These are phyloP conservation scores for Eumerus sabulonum DNA, from an alignment of 2,888 invertebrate genomes.

Conservation along the genomic window DNA sequence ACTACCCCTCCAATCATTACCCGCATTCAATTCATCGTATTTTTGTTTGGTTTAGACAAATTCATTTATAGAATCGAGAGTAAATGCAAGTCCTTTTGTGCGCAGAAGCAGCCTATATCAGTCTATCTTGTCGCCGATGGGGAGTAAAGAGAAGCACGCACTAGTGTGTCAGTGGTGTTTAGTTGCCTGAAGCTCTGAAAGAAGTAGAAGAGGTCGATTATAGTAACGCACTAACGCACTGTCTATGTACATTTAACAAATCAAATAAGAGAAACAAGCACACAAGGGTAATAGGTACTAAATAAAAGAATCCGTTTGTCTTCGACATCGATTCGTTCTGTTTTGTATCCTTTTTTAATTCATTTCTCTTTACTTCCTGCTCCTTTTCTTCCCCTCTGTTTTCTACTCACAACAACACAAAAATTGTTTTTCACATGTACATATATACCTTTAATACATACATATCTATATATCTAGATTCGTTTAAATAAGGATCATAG, in stretches of 20 bases:
- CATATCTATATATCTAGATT: too few relatives aligned
- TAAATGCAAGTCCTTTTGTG: too few relatives aligned
- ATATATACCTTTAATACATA: slow-evolving; percentile 7
- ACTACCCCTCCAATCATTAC: slow-evolving; percentile 58
- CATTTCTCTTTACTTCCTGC: slow-evolving; percentile 43
- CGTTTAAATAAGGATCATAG: too few relatives aligned
- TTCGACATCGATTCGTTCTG: slow-evolving; percentile 3
- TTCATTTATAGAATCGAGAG: slow-evolving; percentile 7
- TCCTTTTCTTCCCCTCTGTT: slow-evolving; percentile 16
- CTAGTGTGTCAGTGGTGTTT: slow-evolving; percentile 4
- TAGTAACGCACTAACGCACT: slow-evolving; percentile 32
- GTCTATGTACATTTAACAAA: too few relatives aligned
- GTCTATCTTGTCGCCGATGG: slow-evolving; percentile 18
- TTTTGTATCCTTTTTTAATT: slow-evolving; percentile 56
- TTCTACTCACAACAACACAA: slow-evolving; percentile 58
- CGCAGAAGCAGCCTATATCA: slow-evolving; percentile 32
- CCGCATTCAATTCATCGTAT: slow-evolving; percentile 44
- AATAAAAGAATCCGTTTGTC: slow-evolving; percentile 41
- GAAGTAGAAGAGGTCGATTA: slow-evolving; percentile 59
- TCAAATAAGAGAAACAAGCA: slow-evolving; percentile 38
- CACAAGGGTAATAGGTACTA: slow-evolving; percentile 39
- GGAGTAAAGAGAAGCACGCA: slow-evolving; percentile 15
- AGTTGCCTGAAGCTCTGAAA: slow-evolving; percentile 49
- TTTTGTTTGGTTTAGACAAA: slow-evolving; percentile 35
- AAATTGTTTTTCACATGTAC: slow-evolving; percentile 25